Percentiles rank a stretch among this genome's conserved stretches.
These are phyloP conservation scores for Coendou prehensilis DNA, from an alignment of 2,797 vertebrate species.

Conservation along the genomic window DNA sequence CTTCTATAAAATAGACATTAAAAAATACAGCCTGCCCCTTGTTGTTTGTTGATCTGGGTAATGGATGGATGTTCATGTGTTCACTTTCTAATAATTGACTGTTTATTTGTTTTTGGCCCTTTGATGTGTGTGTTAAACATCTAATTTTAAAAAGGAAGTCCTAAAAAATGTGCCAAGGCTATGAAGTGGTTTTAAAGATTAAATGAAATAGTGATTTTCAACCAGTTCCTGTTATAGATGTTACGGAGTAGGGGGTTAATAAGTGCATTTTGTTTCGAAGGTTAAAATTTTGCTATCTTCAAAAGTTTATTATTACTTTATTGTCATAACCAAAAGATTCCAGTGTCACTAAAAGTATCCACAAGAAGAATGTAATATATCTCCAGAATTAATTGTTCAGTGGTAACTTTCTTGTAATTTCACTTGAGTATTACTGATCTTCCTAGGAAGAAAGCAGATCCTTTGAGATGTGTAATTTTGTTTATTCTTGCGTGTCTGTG, in stretches of 20 bases:
- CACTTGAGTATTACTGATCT: background rate
- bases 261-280: background rate
- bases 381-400: background rate
- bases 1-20: background rate
- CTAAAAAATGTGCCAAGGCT: background rate
- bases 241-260: background rate
- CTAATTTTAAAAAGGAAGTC: background rate
- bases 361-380: background rate
- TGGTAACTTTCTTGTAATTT: background rate
- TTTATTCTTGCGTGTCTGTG: background rate
- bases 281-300: constrained; percentile 14
- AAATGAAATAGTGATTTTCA: background rate
- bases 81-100: background rate
- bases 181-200: constrained; percentile 37
- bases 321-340: background rate
- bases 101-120: background rate
- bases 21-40: background rate
- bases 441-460: background rate
- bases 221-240: background rate
- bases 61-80: background rate
- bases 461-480: background rate
- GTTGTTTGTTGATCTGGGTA: background rate
- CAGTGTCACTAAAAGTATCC: background rate
- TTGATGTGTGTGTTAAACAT: background rate
- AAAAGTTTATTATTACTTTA: background rate